These are phyloP conservation scores for Chelonus formosanus DNA, from an alignment of 2,888 invertebrate genomes.

Conservation along the genomic window DNA sequence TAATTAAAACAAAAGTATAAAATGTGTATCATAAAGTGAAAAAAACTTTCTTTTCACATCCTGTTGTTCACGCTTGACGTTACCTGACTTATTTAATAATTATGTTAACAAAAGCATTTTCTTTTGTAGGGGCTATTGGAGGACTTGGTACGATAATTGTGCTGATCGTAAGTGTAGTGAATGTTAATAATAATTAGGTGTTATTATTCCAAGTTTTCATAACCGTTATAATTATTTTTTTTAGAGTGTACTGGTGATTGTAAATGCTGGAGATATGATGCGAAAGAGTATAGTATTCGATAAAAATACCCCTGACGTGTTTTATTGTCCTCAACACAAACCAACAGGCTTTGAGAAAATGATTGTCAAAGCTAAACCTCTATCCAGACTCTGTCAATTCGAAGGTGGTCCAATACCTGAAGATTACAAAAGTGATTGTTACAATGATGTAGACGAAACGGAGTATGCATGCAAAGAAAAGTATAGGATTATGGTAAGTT, in stretches of 20 bases:
- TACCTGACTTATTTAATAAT: no score
- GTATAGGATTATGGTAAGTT: conserved; percentile 78
- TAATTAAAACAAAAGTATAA: no score
- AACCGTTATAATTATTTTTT: conserved; percentile 13
- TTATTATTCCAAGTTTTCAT: not conserved
- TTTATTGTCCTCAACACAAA: conserved; percentile 81
- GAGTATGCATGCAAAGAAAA: conserved; percentile 84
- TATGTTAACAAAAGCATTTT: no score
- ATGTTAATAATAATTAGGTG: no score
- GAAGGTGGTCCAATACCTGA: conserved; percentile 76
- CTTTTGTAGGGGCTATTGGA: no score
- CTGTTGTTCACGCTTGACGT: no score
- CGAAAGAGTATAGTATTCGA: conserved; percentile 81
- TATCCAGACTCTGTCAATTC: conserved; percentile 78
- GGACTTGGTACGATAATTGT: no score
- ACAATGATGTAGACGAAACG: conserved; percentile 81
- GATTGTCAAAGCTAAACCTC: conserved; percentile 74
- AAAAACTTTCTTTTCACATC: no score
- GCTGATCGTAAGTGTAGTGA: no score
- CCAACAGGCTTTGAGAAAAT: conserved; percentile 79
- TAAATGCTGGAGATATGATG: conserved; percentile 75
- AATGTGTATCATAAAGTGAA: no score
- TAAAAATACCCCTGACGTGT: conserved; percentile 81
- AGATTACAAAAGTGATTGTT: conserved; percentile 81
- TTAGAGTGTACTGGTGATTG: conserved; percentile 42